Conservation (phyloP, 2,797 vertebrate species). For the Alca torda region DNA sequence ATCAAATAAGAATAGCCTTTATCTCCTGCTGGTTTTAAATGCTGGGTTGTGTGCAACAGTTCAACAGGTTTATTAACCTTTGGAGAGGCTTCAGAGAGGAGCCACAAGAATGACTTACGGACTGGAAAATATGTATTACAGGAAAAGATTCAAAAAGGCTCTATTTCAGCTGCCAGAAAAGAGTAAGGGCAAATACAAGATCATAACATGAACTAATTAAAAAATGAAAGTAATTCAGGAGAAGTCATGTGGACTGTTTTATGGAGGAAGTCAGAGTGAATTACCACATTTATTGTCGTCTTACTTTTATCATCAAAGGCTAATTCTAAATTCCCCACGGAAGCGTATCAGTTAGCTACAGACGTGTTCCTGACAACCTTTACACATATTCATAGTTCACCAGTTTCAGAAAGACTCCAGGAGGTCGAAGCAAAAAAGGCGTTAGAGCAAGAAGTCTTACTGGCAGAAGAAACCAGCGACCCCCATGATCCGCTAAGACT, state of each 20-base stretch:
- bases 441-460: not conserved
- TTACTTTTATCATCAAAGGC: not conserved
- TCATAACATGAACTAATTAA: not conserved
- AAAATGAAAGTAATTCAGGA: not conserved
- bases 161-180: not conserved
- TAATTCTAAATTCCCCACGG: not conserved
- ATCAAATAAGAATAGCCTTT: not conserved
- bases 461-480: not conserved
- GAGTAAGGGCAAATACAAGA: not conserved
- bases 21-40: not conserved
- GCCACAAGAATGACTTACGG: not conserved
- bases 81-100: not conserved
- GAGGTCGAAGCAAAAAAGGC: not conserved
- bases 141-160: not conserved
- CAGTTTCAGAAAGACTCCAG: not conserved
- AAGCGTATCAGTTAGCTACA: not conserved
- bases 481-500: fast-evolving
- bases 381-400: not conserved
- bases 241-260: not conserved
- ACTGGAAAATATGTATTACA: not conserved
- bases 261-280: not conserved
- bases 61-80: not conserved
- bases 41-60: not conserved
- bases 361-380: not conserved
- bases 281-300: not conserved